These are phyloP conservation scores for Brachyistius frenatus DNA, from an alignment of 2,113 vertebrate species.

Conservation along the genomic window DNA sequence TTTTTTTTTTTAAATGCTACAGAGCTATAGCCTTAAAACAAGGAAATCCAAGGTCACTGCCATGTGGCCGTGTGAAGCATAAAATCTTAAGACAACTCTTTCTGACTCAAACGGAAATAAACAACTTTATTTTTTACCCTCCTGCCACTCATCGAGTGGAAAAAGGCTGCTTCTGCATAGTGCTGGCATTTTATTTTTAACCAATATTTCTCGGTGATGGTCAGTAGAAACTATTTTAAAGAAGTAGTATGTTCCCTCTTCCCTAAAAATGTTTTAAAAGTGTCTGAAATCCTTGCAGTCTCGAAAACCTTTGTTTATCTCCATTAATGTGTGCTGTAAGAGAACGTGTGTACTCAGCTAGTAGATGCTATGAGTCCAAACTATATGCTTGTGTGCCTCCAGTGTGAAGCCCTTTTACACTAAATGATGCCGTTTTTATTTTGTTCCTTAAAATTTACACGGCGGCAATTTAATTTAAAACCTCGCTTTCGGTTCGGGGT, in stretches of 20 bases:
- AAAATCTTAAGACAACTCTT: neutral
- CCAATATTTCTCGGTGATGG: constrained; percentile 24
- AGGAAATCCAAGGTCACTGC: constrained; percentile 3
- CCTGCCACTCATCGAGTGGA: constrained; percentile 15
- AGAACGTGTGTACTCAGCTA: neutral
- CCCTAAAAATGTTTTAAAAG: constrained; percentile 46
- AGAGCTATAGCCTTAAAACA: no score
- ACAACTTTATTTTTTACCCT: neutral
- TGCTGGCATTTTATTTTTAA: constrained; percentile 46
- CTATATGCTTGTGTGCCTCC: neutral
- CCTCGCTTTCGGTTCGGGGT: no score
- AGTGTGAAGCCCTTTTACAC: neutral
- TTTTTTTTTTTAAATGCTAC: no score
- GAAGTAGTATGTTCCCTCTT: constrained; percentile 52
- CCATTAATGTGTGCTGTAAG: no score
- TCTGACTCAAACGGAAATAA: constrained; percentile 39
- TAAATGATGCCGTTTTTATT: neutral
- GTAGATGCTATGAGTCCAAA: constrained; percentile 14
- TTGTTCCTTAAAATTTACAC: no score
- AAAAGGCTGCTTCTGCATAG: constrained; percentile 51
- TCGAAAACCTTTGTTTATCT: neutral
- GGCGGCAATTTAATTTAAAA: no score
- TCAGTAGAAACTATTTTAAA: constrained; percentile 54
- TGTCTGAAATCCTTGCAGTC: constrained; percentile 1
- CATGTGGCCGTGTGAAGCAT: neutral